phyloP scores from a whole-genome alignment of 2,113 vertebrate species.

The Tylochromis polylepis region DNA sequence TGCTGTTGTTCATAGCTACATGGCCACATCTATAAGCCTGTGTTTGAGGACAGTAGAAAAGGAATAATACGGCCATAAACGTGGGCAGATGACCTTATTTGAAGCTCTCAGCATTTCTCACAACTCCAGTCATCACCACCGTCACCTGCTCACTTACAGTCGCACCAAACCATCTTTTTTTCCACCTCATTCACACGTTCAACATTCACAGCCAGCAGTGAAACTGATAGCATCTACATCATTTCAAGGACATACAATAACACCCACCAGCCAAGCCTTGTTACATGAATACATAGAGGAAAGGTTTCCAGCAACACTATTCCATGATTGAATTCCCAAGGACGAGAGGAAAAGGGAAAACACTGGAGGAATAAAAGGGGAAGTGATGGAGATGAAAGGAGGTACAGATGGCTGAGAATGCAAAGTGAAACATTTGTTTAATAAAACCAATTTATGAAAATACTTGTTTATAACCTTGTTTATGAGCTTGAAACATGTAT shows the following conservation, averaged over 20 bases:
- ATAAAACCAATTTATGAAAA: background rate
- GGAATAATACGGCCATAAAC: background rate
- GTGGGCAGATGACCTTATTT: background rate
- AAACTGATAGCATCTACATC: constrained; percentile 63
- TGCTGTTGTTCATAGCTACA: background rate
- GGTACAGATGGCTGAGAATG: background rate
- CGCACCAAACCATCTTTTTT: background rate
- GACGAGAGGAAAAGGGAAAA: constrained; percentile 17
- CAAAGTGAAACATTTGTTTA: background rate
- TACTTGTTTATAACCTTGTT: background rate
- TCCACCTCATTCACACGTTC: constrained; percentile 20
- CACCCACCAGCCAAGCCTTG: constrained; percentile 47
- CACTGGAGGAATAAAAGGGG: background rate
- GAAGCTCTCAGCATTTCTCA: background rate
- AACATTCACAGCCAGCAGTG: constrained; percentile 38
- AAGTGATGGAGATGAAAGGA: background rate
- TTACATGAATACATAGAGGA: constrained; percentile 57
- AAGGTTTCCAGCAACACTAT: constrained; percentile 51
- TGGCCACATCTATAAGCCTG: background rate
- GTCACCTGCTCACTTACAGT: constrained; percentile 15
- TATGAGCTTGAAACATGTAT: background rate
- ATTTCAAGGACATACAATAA: constrained; percentile 68
- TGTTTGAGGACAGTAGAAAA: background rate
- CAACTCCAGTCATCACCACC: background rate
- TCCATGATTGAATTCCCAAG: constrained; percentile 68